Conservation (phyloP, 2,113 vertebrate genomes). For the Phycodurus eques region DNA sequence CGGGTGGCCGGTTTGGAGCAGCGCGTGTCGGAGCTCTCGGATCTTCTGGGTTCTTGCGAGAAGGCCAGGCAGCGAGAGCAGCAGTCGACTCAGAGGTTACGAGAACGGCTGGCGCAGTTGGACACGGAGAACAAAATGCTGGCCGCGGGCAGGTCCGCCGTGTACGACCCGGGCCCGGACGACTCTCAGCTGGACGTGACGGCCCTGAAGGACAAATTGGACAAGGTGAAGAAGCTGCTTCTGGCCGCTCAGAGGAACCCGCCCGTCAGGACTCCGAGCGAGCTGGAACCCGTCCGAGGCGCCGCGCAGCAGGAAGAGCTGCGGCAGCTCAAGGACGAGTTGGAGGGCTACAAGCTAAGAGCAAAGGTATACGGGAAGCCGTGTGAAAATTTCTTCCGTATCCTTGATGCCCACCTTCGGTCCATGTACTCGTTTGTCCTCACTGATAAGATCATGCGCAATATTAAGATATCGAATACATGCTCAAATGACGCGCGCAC, state of each 20-base stretch:
- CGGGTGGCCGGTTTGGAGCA: constrained; percentile 84
- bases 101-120: constrained; percentile 85
- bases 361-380: constrained; percentile 47
- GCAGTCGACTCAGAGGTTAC: constrained; percentile 77
- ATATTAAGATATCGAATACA: too few species aligned
- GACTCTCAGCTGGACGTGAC: constrained; percentile 78
- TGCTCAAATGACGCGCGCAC: too few species aligned
- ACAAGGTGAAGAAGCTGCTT: constrained; percentile 81
- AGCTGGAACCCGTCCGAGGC: constrained; percentile 48
- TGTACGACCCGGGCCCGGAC: constrained; percentile 65
- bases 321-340: constrained; percentile 88
- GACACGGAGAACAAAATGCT: constrained; percentile 91
- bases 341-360: constrained; percentile 89
- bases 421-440: too few species aligned
- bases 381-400: too few species aligned
- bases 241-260: constrained; percentile 71
- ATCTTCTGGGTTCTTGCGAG: constrained; percentile 84
- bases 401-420: too few species aligned
- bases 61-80: constrained; percentile 86
- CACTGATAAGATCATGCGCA: too few species aligned
- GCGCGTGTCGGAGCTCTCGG: constrained; percentile 82
- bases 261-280: constrained; percentile 64
- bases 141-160: constrained; percentile 69
- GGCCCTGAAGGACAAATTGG: constrained; percentile 80
- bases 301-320: constrained; percentile 87